Evolutionary conservation across 2,113 vertebrate genomes (phyloP), one percentile per base, ranked within the genome.

Genomic region (Alectura lathami): DNA sequence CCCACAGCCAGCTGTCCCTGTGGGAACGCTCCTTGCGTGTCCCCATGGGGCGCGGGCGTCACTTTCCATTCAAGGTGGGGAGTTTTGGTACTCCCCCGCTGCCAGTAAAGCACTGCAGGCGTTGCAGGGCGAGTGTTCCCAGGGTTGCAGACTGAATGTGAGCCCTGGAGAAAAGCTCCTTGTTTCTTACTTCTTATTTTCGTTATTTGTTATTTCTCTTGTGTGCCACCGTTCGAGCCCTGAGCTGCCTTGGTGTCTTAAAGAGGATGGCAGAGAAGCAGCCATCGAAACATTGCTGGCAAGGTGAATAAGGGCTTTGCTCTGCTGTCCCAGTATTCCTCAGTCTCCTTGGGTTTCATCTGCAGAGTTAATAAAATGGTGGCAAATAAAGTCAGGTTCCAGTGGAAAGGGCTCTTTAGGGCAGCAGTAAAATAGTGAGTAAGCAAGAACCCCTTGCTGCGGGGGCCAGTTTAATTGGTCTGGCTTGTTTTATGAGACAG

Each of bases 401-500:
- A 90, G 74, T 76, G 69, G 93, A 94, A 96, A 96, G 96, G 94
- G 91, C 94, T 92, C 94, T 93, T 94, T 81, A 91, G 96, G 86
- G 93, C 93, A 92, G 93, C 92, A 76, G 68, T 96, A 96, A 97
- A 95, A 93, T 56, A 91, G 93, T 54, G 56, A 96, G 91, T 95
- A 94, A 96, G 95, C 93, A 89, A 97, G 95, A 96, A 76, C 82
- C 40, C n/a, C 93, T 95, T 93, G 94, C 96, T 97, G 96, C 83
- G 20, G 94, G 93, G 86, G 88, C 91, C 93, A 64, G 83, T 93
- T 96, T 97, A 95, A 92, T 97, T 97, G 96, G 88, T 95, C 95
- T 94, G 95, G 88, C 56, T 96, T 75, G 83, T 96, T 97, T 97
- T 97, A 97, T 96, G 95, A 96, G 95, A 64, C 89, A 89, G 30